Evolutionary conservation across 2,797 vertebrate species (phyloP), one percentile per base, ranked within the genome.

Genomic region (Champsocephalus gunnari): DNA sequence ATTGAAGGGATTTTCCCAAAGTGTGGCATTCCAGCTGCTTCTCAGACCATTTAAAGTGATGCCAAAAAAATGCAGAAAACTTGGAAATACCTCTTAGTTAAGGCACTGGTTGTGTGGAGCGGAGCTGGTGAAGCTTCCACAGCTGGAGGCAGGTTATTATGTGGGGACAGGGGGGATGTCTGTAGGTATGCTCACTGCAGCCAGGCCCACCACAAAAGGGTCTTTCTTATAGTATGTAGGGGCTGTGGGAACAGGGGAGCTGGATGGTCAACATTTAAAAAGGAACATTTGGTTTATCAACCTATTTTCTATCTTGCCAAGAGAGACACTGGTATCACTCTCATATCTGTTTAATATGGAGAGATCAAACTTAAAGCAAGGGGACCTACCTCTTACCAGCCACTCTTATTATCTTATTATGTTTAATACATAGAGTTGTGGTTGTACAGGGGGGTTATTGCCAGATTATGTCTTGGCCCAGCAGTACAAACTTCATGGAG

Each of bases 151-250:
- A 47, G 66, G 50, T 56, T 75, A 84, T 88, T 81, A 87, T 74
- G 70, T 71, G 60, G 77, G 75, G 68, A 69, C 60, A 21, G 41
- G 59, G 53, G 51, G 21, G 3, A 43, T 45, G 9, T 55, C 28
- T 83, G 66, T 17, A 79, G 81, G 82, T 44, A 81, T 77, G 77
- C 77, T 83, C 64, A 6, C 79, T 66, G 68, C 73, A 77, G 82
- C 85, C 74, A 73, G 67, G 45, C 49, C 58, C 57, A 74, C 90
- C 90, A 89, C 91, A 94, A 89, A 89, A 83, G 82, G 87, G 76
- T 79, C 88, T 91, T 92, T 91, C 88, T 88, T 90, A 49, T 32
- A 73, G 82, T 62, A 49, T 81, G 88, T 83, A 81, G 69, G 72
- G 75, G 77, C 72, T 88, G 61, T 71, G 77, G 79, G 78, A 69